phyloP scores from a whole-genome alignment of 2,113 vertebrate genomes.

The Vulpes vulpes region DNA sequence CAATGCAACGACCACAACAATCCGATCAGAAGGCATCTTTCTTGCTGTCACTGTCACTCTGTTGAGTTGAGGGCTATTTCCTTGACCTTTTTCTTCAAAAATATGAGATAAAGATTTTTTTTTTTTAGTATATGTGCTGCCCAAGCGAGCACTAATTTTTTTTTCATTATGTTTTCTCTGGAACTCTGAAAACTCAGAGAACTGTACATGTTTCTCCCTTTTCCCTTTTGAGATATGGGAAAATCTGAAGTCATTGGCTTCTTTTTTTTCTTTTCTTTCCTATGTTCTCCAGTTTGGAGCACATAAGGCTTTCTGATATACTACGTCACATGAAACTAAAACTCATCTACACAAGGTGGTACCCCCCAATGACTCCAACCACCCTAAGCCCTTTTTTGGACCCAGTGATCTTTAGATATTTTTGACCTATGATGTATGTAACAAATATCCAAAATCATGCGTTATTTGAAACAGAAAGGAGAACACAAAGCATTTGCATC shows the following conservation, averaged over 20 bases:
- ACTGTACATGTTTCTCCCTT: not conserved
- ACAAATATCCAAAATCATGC: constrained; percentile 29
- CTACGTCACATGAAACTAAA: constrained; percentile 43
- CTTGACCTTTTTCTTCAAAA: constrained; percentile 64
- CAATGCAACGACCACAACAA: not conserved
- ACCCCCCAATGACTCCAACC: not conserved
- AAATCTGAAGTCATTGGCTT: constrained; percentile 60
- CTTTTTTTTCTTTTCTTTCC: not conserved
- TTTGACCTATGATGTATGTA: constrained; percentile 57
- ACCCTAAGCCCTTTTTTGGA: not conserved
- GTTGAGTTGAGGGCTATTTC: constrained; percentile 39
- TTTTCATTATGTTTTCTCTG: not conserved
- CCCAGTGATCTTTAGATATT: constrained; percentile 2
- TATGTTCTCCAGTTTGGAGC: constrained; percentile 50
- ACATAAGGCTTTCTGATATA: not conserved
- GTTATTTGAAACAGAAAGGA: constrained; percentile 72
- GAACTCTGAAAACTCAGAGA: constrained; percentile 73
- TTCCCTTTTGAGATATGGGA: constrained; percentile 67
- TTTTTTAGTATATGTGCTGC: not conserved
- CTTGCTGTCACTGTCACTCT: constrained; percentile 69
- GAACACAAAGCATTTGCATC: constrained; percentile 51
- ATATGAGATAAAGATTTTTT: constrained; percentile 62
- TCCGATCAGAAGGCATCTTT: not conserved
- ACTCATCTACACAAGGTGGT: constrained; percentile 62
- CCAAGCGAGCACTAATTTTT: not conserved